Evolutionary conservation across 1,140 invertebrate genomes (phyloP), one percentile per base, ranked within the genome.

Genomic region (Nymphalis io): DNA sequence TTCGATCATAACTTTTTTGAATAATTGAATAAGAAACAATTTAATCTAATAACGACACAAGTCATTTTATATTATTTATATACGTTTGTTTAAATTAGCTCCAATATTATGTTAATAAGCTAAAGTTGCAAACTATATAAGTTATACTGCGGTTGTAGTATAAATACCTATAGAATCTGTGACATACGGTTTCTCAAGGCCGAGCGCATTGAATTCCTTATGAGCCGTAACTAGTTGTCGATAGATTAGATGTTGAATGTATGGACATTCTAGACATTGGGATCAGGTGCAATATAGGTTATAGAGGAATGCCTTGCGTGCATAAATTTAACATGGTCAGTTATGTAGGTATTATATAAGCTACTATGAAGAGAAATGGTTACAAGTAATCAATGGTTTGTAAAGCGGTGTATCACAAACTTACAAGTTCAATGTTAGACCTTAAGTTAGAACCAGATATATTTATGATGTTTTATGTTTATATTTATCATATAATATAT

Each of bases 241-340:
- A 63, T 63, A 63, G 46, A 63, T 63, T 63, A 63, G 44, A 62
- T 55, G 51, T 27, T 62, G 16, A 38, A 63, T 53, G 60, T 63
- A 63, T 63, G 42, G 60, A 63, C 60, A 48, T 63, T 63, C 60
- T 63, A 55, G 51, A 13, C 21, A 55, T 55, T 27, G 51, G 60
- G 44, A 53, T 63, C 60, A 63, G 60, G 60, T 63, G 60, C 60
- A 53, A 38, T 33, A 63, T 58, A 66, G 20, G 64, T 66, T 58
- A 66, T 42, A 40, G 64, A 57, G 55, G 58, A 40, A 44, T 66
- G 53, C 53, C 65, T 60, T 64, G 59, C 65, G 55, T 73, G 71
- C 55, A 61, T 53, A 68, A 48, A 55, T 55, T 60, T 60, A 53
- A 27, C 51, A 27, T 27, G 13, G 11, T 27, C 13, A n/a, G 21